Conservation (phyloP, 2,888 invertebrate genomes). For the Tupiocoris notatus region DNA sequence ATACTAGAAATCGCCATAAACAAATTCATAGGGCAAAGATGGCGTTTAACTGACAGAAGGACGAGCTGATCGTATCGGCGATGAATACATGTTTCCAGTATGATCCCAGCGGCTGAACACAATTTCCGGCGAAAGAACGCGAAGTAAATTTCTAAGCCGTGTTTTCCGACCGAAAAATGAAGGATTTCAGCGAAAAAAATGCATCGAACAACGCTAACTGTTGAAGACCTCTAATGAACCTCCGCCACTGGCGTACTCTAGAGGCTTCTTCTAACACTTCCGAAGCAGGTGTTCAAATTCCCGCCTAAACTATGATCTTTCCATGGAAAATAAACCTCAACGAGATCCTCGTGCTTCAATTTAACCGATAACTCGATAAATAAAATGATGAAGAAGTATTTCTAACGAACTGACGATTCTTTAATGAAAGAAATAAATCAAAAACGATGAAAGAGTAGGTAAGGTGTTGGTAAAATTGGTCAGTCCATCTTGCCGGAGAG, state of each 20-base stretch:
- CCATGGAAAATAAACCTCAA: not conserved
- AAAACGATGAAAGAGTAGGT: too few relatives aligned
- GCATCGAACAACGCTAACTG: not conserved
- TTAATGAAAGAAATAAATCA: too few relatives aligned
- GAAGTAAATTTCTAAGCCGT: not conserved
- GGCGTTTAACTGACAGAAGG: conserved; percentile 49
- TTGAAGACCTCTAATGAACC: not conserved
- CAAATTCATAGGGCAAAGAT: conserved; percentile 51
- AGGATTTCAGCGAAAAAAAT: not conserved
- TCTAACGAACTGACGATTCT: too few relatives aligned
- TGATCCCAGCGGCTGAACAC: not conserved
- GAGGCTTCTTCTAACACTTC: not conserved
- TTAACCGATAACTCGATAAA: too few relatives aligned
- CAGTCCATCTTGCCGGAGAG: too few relatives aligned
- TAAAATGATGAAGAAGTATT: too few relatives aligned
- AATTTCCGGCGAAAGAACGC: not conserved
- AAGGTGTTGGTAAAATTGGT: too few relatives aligned
- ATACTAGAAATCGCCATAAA: conserved; percentile 49
- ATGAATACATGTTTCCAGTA: conserved; percentile 3
- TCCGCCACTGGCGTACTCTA: not conserved
- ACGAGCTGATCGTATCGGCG: conserved; percentile 28
- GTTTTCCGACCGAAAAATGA: not conserved
- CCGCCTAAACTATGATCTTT: not conserved
- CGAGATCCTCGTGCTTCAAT: too few relatives aligned
- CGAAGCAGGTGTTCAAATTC: not conserved